Base-by-base conservation (phyloP, 2,888 invertebrate genomes). In the Timandra comae region DNA sequence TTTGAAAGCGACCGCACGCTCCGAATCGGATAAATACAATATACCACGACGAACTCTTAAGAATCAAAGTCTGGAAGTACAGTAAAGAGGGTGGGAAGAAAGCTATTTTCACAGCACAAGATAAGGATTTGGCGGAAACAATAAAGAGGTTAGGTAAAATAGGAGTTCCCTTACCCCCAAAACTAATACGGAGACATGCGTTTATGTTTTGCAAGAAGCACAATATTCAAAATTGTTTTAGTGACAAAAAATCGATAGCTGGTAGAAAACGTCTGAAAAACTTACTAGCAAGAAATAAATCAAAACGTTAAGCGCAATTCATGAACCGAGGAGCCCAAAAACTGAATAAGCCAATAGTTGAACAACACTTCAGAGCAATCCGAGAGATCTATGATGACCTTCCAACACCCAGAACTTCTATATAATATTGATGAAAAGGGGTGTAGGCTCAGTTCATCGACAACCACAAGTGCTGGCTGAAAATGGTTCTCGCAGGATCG, bases 141-240 rank as follows among this genome's bases (percentile, higher is more conserved):
- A 30, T 29, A 23, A 38, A 20, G 19, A 30, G 30, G 27, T 29
- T 38, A 16, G 19, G 29, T 8, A n/a, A 34, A 20, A 24, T 34
- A 20, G 29, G 34, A 29, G 10, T 29, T 16, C 29, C 34, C n/a
- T 12, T 29, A 19, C 29, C 29, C 7, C 20, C 26, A 10, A 33
- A 30, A 12, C 16, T 33, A 5, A 22, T 38, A 20, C 22, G 37
- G 3, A 23, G 16, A 27, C 37, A 38, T n/a, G 33, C 37, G 8
- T 38, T 26, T 27, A 11, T 8, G 29, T 49, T 42, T 33, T 44
- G 40, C 33, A 12, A 35, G 12, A 30, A 9, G 2, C 3, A 31
- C 11, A 21, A 35, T 16, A 48, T 48, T 9, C 25, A 22, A 33
- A 38, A 42, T 21, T 10, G 7, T 16, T 44, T 47, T 16, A 43